phyloP scores from a whole-genome alignment of 2,797 vertebrate genomes.

The Astyanax mexicanus region DNA sequence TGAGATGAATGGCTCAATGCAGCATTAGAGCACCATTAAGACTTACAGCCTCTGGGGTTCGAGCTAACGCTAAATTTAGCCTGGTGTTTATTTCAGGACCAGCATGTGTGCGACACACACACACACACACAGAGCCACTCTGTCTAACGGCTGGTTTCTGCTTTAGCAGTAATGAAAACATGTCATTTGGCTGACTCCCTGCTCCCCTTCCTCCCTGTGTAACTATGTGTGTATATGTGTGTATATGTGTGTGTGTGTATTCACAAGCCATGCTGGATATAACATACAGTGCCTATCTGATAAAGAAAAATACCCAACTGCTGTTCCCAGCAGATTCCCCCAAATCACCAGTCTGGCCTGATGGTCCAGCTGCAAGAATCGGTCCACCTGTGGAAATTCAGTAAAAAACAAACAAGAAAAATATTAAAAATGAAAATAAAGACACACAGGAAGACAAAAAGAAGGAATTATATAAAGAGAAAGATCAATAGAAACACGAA shows the following conservation, averaged over 20 bases:
- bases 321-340: neutral
- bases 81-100: conserved; percentile 64
- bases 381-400: neutral
- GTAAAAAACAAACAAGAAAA: neutral
- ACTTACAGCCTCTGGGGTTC: conserved; percentile 55
- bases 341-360: neutral
- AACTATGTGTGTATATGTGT: neutral
- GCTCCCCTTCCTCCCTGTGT: neutral
- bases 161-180: conserved; percentile 55
- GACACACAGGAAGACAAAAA: neutral
- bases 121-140: conserved; percentile 34
- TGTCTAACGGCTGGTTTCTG: conserved; percentile 36
- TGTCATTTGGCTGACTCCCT: conserved; percentile 35
- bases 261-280: neutral
- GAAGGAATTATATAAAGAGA: neutral
- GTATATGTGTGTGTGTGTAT: neutral
- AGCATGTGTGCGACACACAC: conserved; percentile 45
- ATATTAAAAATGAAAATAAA: neutral
- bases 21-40: conserved; percentile 57
- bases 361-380: neutral
- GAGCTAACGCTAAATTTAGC: conserved; percentile 63
- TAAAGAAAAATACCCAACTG: conserved; percentile 7
- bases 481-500: neutral
- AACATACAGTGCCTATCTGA: no score
- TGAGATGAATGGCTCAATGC: conserved; percentile 40